Evolutionary conservation across 2,797 vertebrate genomes (phyloP).

Genomic region (Miichthys miiuy): DNA sequence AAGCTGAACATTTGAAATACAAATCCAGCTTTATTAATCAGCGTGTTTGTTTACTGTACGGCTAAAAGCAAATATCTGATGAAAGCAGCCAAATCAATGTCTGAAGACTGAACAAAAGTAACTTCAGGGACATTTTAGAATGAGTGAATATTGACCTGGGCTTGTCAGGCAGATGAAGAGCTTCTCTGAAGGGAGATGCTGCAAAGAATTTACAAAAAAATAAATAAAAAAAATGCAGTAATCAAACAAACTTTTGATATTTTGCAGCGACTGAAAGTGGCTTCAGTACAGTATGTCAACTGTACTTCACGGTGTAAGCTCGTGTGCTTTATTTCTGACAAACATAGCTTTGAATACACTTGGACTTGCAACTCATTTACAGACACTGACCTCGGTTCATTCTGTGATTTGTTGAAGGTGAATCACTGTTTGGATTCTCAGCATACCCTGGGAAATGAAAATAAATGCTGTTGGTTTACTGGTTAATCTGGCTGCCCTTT

Average conservation of each 20-base stretch:
- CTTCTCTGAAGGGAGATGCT: slow-evolving; percentile 24
- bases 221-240: slow-evolving; percentile 31
- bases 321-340: slow-evolving; percentile 19
- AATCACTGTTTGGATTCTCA: slow-evolving; percentile 21
- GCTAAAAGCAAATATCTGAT: slow-evolving; percentile 57
- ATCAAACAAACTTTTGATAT: slow-evolving; percentile 44
- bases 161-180: slow-evolving; percentile 51
- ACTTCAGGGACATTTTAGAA: slow-evolving; percentile 55
- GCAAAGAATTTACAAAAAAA: slow-evolving; percentile 40
- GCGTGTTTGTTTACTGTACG: slow-evolving; percentile 52
- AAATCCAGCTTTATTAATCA: slow-evolving; percentile 73
- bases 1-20: slow-evolving; percentile 71
- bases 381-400: slow-evolving; percentile 24
- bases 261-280: slow-evolving; percentile 13
- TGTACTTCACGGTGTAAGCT: not conserved
- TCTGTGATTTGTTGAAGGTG: slow-evolving; percentile 28
- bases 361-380: slow-evolving; percentile 16
- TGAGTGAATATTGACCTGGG: slow-evolving; percentile 49
- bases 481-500: slow-evolving; percentile 46
- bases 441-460: slow-evolving; percentile 23
- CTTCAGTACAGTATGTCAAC: slow-evolving; percentile 7
- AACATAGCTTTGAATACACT: slow-evolving; percentile 12
- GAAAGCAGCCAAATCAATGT: slow-evolving; percentile 52
- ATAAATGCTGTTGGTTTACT: slow-evolving; percentile 42
- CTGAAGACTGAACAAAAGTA: slow-evolving; percentile 52